Conservation (phyloP, 1,140 invertebrate species). For the Nasonia giraulti region DNA sequence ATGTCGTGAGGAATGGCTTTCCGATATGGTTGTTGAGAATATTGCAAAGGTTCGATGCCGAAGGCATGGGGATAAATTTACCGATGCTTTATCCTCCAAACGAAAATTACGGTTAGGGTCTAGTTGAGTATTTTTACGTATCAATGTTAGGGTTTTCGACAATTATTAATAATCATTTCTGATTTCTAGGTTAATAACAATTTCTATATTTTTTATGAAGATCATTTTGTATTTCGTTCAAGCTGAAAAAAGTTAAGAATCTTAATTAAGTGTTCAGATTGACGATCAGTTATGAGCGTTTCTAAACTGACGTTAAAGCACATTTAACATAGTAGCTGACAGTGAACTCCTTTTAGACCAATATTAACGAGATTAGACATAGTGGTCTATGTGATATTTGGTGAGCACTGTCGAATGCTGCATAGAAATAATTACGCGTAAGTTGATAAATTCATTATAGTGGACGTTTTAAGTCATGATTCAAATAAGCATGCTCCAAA, state of each 20-base stretch:
- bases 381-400: slow-evolving; percentile 31
- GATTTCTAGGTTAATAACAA: slow-evolving; percentile 27
- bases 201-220: background rate
- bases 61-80: slow-evolving; percentile 48
- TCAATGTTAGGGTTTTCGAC: background rate
- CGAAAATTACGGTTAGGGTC: slow-evolving; percentile 63
- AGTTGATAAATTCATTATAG: slow-evolving; percentile 2
- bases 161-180: background rate
- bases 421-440: background rate
- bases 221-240: background rate
- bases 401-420: background rate
- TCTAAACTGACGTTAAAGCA: background rate
- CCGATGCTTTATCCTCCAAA: slow-evolving; percentile 59
- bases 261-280: slow-evolving; percentile 11
- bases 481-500: background rate
- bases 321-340: slow-evolving; percentile 12
- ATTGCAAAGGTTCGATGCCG: slow-evolving; percentile 57
- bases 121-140: background rate
- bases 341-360: slow-evolving; percentile 34
- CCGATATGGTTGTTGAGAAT: slow-evolving; percentile 64
- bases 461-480: background rate
- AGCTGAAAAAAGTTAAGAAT: background rate
- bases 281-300: background rate
- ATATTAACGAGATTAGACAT: background rate
- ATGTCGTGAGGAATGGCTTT: slow-evolving; percentile 64